Conservation (phyloP, 2,888 invertebrate species). For the Neoascia interrupta region DNA sequence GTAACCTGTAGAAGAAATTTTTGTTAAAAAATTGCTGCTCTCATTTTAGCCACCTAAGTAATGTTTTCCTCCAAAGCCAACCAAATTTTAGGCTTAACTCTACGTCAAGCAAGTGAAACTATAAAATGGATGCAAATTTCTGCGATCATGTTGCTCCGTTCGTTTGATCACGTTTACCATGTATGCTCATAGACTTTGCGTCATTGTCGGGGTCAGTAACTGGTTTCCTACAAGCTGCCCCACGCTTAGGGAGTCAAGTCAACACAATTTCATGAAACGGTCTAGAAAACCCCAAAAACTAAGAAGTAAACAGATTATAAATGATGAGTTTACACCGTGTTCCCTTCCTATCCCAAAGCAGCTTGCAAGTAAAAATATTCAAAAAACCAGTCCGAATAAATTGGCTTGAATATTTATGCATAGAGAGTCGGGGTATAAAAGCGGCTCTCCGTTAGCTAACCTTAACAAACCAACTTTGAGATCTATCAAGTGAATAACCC, state of each 20-base stretch:
- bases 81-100: too few species aligned
- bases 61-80: background rate
- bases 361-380: background rate
- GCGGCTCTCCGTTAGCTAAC: slow-evolving; percentile 2
- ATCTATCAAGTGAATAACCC: slow-evolving; percentile 15
- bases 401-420: slow-evolving; percentile 30
- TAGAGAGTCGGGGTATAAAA: slow-evolving; percentile 52
- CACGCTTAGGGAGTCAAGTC: too few species aligned
- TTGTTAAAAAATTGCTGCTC: slow-evolving; percentile 3
- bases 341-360: too few species aligned
- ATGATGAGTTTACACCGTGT: background rate
- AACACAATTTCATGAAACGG: background rate
- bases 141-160: background rate
- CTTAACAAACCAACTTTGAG: slow-evolving; percentile 36
- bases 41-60: background rate
- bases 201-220: slow-evolving; percentile 9
- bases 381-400: slow-evolving; percentile 25
- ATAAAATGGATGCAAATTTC: background rate
- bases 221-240: background rate
- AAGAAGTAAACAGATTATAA: slow-evolving; percentile 10
- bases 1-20: background rate
- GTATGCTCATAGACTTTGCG: background rate
- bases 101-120: too few species aligned
- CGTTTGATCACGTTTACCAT: slow-evolving; percentile 3
- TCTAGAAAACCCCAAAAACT: background rate